A percentile compares a stretch with the other conserved stretches of the same genome.
Evolutionary conservation across 2,797 vertebrate species (phyloP).

Genomic region (Catharus ustulatus): DNA sequence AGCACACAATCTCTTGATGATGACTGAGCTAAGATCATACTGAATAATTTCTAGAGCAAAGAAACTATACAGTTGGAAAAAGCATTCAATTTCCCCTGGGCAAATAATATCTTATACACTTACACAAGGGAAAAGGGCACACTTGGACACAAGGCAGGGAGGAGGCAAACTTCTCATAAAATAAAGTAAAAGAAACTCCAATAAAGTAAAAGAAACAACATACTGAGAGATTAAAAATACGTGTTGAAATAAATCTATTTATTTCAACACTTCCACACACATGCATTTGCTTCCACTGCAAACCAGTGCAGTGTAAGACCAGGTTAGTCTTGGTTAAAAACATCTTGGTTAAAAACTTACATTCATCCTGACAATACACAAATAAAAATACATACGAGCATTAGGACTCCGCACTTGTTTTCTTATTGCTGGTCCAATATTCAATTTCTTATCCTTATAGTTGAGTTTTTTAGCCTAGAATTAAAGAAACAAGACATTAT

Average conservation of each 20-base stretch:
- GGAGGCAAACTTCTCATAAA: neutral
- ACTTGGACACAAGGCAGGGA: neutral
- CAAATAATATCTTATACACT: neutral
- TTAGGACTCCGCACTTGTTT: conserved; percentile 76
- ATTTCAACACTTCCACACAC: neutral
- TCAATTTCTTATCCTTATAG: conserved; percentile 84
- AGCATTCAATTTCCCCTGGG: rapidly evolving
- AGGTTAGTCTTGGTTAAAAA: neutral
- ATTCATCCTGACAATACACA: neutral
- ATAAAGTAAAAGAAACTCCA: neutral
- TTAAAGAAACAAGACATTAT: conserved; percentile 4
- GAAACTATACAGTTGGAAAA: neutral
- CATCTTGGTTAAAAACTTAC: neutral
- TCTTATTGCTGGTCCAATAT: conserved; percentile 85
- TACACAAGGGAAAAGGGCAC: neutral
- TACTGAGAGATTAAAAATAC: neutral
- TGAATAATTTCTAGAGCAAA: neutral
- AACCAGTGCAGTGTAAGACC: neutral
- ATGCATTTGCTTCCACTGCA: neutral
- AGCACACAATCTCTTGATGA: neutral
- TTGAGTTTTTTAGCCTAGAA: conserved; percentile 78
- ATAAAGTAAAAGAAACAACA: neutral
- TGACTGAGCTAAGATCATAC: neutral
- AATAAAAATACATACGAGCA: conserved; percentile 75
- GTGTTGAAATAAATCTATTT: neutral